These are phyloP conservation scores for Halcyon malimbica DNA, from an alignment of 2,113 vertebrate species.

Conservation along the genomic window DNA sequence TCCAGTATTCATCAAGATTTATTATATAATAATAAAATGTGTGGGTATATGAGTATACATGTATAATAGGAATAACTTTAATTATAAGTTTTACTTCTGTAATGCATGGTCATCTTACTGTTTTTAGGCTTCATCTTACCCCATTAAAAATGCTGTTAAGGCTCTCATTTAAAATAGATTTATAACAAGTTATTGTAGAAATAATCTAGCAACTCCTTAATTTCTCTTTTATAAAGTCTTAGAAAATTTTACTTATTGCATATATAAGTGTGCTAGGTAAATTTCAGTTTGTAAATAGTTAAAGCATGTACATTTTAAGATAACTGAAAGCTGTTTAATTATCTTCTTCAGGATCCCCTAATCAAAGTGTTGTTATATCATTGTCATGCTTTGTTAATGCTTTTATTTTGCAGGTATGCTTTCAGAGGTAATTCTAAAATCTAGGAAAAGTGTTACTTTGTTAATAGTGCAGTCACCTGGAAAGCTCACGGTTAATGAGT, in stretches of 20 bases:
- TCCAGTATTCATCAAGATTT: background rate
- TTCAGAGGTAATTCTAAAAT: conserved; percentile 4
- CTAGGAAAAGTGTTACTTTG: background rate
- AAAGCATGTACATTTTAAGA: background rate
- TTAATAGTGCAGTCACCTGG: background rate
- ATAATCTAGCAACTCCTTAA: background rate
- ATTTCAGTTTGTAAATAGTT: conserved; percentile 11
- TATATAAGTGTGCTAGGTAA: background rate
- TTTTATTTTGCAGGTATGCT: conserved; percentile 4
- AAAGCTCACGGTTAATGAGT: conserved; percentile 22
- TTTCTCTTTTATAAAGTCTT: background rate
- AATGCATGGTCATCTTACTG: background rate
- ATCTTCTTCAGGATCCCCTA: background rate
- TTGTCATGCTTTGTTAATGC: background rate
- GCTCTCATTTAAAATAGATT: background rate
- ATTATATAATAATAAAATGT: background rate
- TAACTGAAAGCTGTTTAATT: background rate
- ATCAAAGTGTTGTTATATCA: background rate
- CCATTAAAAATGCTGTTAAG: background rate
- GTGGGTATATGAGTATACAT: background rate
- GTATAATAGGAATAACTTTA: background rate
- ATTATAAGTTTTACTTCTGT: background rate
- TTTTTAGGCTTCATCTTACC: background rate
- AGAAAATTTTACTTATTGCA: background rate
- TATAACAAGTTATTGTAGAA: background rate